phyloP scores from a whole-genome alignment of 1,140 invertebrate species.

The Tetraneura akinire region DNA sequence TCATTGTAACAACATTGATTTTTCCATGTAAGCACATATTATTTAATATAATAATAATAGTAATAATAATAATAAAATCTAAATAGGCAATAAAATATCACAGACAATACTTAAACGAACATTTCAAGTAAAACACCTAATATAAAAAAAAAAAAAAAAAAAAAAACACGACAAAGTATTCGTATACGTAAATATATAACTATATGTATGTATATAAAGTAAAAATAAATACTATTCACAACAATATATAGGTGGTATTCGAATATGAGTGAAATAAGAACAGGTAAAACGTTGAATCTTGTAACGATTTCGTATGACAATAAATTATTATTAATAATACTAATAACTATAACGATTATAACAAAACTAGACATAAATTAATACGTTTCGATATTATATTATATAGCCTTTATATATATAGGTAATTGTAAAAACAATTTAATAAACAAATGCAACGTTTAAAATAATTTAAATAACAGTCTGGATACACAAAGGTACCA shows the following conservation, averaged over 20 bases:
- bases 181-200: too few relatives aligned
- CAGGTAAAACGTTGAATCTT: not conserved
- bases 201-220: not conserved
- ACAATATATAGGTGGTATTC: not conserved
- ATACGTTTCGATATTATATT: too few relatives aligned
- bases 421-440: slow-evolving; percentile 32
- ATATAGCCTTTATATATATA: not conserved
- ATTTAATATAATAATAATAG: slow-evolving; percentile 45
- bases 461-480: slow-evolving; percentile 31
- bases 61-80: slow-evolving; percentile 32
- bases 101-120: slow-evolving; percentile 46
- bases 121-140: not conserved
- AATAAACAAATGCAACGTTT: slow-evolving; percentile 49
- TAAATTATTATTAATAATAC: not conserved
- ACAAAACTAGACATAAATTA: slow-evolving; percentile 17
- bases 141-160: not conserved
- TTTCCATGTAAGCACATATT: slow-evolving; percentile 30
- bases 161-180: slow-evolving; percentile 9
- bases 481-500: slow-evolving; percentile 8
- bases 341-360: slow-evolving; percentile 21
- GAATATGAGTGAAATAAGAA: not conserved
- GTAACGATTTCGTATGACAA: not conserved
- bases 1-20: slow-evolving; percentile 39
- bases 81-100: slow-evolving; percentile 51
- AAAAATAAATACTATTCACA: not conserved